Evolutionary conservation across 2,888 invertebrate genomes (phyloP).

Genomic region (Conus canariensis): DNA sequence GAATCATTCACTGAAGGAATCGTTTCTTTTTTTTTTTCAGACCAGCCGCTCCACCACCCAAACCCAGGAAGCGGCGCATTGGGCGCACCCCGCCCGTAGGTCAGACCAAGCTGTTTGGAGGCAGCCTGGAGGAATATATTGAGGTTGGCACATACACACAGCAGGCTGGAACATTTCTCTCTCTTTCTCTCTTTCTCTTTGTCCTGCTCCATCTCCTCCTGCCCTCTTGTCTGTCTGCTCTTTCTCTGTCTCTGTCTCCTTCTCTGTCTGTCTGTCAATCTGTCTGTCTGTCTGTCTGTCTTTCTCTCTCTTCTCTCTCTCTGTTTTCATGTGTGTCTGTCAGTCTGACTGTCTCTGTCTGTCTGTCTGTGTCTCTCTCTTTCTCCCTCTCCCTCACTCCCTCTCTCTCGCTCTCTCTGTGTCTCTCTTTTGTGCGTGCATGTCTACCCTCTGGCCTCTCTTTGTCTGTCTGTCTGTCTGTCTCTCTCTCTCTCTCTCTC

Average conservation of each 20-base stretch:
- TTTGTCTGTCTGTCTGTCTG: background rate
- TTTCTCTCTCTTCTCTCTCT: background rate
- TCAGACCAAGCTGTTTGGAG: conserved; percentile 85
- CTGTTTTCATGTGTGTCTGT: background rate
- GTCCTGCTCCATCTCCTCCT: background rate
- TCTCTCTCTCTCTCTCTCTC: background rate
- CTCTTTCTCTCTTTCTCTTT: background rate
- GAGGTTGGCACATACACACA: conserved; percentile 80
- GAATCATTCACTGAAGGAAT: no score
- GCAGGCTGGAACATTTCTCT: background rate
- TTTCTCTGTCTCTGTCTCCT: background rate
- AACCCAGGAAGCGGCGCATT: conserved; percentile 83
- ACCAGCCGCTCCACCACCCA: conserved; percentile 78
- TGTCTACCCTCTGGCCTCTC: background rate
- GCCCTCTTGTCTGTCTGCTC: background rate
- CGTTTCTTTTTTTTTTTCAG: conserved; percentile 50
- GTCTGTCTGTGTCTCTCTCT: background rate
- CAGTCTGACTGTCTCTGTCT: background rate
- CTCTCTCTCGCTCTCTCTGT: background rate
- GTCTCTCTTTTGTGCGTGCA: background rate
- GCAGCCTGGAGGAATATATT: conserved; percentile 92
- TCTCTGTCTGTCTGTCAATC: background rate
- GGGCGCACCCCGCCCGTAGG: conserved; percentile 76
- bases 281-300: background rate
- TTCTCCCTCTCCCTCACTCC: conserved; percentile 10